Conservation (phyloP, 2,888 invertebrate species). For the Epirrhoe tristata region DNA sequence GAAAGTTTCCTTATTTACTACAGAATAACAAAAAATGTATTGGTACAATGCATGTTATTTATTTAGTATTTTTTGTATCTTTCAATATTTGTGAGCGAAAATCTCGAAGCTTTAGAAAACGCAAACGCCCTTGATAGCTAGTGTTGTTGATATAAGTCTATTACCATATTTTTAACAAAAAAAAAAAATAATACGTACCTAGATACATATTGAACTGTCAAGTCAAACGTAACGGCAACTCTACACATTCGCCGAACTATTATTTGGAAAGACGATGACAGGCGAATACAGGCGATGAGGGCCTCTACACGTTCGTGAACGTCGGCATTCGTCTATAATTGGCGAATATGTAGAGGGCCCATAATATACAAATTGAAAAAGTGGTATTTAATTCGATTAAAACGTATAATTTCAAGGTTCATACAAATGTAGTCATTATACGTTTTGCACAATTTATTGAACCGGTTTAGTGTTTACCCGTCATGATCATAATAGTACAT, state of each 20-base stretch:
- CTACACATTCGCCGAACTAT: too few relatives aligned
- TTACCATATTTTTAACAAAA: not conserved
- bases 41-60: not conserved
- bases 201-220: not conserved
- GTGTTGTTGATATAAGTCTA: too few relatives aligned
- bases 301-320: too few relatives aligned
- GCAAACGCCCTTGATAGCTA: not conserved
- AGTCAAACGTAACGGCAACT: too few relatives aligned
- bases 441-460: slow-evolving; percentile 53
- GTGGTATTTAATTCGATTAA: slow-evolving; percentile 48
- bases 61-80: not conserved
- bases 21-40: slow-evolving; percentile 1
- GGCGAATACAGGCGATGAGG: too few relatives aligned
- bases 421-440: slow-evolving; percentile 48
- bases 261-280: too few relatives aligned
- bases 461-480: slow-evolving; percentile 39
- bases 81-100: not conserved
- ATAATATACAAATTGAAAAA: slow-evolving; percentile 2
- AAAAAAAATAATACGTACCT: too few relatives aligned
- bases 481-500: slow-evolving; percentile 38
- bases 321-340: too few relatives aligned
- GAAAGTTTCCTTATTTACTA: slow-evolving; percentile 17
- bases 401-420: slow-evolving; percentile 54
- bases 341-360: too few relatives aligned
- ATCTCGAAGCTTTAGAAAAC: not conserved